Evolutionary conservation across 2,888 invertebrate genomes (phyloP).

Genomic region (Latrodectus hesperus): DNA sequence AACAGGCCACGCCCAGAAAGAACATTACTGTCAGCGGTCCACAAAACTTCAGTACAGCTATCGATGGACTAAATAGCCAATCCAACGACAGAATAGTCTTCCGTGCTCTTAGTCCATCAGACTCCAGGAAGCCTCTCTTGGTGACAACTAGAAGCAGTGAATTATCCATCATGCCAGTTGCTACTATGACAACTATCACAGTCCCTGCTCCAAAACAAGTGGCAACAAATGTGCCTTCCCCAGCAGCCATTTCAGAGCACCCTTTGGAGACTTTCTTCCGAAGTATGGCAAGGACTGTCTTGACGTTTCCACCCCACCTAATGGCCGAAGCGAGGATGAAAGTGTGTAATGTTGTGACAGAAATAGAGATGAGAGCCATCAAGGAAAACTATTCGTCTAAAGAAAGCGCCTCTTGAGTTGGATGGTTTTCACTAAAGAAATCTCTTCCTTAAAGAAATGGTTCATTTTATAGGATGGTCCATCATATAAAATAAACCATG

Average conservation of each 20-base stretch:
- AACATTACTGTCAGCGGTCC: too few relatives aligned
- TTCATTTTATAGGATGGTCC: too few relatives aligned
- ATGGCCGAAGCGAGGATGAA: slow-evolving; percentile 7
- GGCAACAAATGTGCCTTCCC: neutral
- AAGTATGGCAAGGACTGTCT: slow-evolving; percentile 17
- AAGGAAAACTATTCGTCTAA: neutral
- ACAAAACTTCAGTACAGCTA: too few relatives aligned
- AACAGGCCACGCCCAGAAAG: too few relatives aligned
- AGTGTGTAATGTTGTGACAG: slow-evolving; percentile 6
- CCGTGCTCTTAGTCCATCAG: neutral
- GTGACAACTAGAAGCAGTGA: neutral
- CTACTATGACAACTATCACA: neutral
- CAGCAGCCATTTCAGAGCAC: neutral
- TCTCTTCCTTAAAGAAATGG: too few relatives aligned
- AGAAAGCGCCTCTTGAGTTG: too few relatives aligned
- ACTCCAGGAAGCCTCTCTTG: neutral
- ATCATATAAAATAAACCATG: too few relatives aligned
- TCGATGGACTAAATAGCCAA: neutral
- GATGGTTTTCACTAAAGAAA: too few relatives aligned
- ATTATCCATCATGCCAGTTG: neutral
- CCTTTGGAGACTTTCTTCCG: slow-evolving; percentile 10
- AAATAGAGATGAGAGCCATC: neutral
- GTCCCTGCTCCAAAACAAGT: neutral
- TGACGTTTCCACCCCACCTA: slow-evolving; percentile 7
- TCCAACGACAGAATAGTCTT: neutral